Evolutionary conservation across 37 sponge, comb jelly and placozoan species (phyloP).

Genomic region (Cliona cf. orientalis): DNA sequence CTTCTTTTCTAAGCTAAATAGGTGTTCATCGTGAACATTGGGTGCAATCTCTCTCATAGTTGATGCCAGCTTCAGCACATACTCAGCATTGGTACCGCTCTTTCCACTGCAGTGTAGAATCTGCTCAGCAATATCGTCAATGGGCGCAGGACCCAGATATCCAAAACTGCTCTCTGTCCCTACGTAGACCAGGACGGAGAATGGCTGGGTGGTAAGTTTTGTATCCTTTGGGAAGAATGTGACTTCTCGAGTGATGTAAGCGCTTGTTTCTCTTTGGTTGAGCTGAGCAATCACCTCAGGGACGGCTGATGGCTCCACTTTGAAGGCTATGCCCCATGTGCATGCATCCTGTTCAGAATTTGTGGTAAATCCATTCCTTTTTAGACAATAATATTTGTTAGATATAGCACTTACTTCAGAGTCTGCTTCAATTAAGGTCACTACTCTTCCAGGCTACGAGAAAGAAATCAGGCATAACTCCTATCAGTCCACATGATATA

Average conservation of each 20-base stretch:
- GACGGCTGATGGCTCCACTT: slow-evolving; percentile 54
- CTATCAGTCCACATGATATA: too few relatives aligned
- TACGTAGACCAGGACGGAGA: slow-evolving; percentile 80
- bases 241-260: slow-evolving; percentile 71
- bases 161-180: slow-evolving; percentile 76
- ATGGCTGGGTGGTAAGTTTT: slow-evolving; percentile 3
- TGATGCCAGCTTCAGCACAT: slow-evolving; percentile 80
- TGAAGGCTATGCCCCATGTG: slow-evolving; percentile 92
- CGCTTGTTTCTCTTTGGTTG: slow-evolving; percentile 80
- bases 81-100: slow-evolving; percentile 91
- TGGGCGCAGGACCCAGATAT: slow-evolving; percentile 84
- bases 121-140: slow-evolving; percentile 63
- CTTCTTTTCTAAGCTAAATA: slow-evolving; percentile 61
- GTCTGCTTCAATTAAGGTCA: slow-evolving; percentile 77
- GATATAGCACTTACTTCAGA: too few relatives aligned
- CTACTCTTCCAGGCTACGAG: slow-evolving; percentile 94
- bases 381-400: too few relatives aligned
- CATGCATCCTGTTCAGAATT: slow-evolving; percentile 35
- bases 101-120: slow-evolving; percentile 71
- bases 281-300: slow-evolving; percentile 72
- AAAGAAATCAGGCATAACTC: neutral
- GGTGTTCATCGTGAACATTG: slow-evolving; percentile 53
- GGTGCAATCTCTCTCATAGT: slow-evolving; percentile 71
- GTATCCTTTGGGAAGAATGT: slow-evolving; percentile 60
- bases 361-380: neutral